Evolutionary conservation across 2,888 invertebrate species (phyloP).

Genomic region (Theristus sp.): DNA sequence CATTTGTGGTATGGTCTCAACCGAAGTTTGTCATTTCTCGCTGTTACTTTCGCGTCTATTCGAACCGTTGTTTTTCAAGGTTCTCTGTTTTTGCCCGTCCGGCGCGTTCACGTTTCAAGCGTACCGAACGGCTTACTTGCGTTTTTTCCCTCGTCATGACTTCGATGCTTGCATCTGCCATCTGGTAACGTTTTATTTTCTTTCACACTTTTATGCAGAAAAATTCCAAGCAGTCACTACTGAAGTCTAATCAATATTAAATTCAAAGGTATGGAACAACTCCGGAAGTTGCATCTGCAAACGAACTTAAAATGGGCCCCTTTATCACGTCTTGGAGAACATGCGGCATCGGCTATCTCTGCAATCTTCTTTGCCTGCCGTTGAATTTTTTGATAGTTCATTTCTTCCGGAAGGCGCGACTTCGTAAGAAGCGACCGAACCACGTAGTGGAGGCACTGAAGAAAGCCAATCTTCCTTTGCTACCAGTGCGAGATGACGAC

Average conservation of each 20-base stretch:
- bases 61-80: constrained; percentile 19
- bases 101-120: constrained; percentile 35
- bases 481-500: not conserved
- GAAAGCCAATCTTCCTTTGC: not conserved
- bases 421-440: constrained; percentile 24
- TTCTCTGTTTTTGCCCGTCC: constrained; percentile 38
- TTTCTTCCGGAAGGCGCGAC: constrained; percentile 32
- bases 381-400: constrained; percentile 32
- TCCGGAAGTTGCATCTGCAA: constrained; percentile 13
- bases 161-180: constrained; percentile 39
- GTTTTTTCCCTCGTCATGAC: constrained; percentile 36
- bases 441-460: constrained; percentile 24
- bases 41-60: too few species aligned
- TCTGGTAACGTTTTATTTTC: too few species aligned
- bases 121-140: constrained; percentile 36
- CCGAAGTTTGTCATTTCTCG: too few species aligned
- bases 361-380: constrained; percentile 34
- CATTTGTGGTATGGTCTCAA: constrained; percentile 29
- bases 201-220: too few species aligned
- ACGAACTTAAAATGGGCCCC: constrained; percentile 33
- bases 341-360: constrained; percentile 34
- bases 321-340: constrained; percentile 34
- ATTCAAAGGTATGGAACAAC: constrained; percentile 28
- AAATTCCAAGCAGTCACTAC: too few species aligned
- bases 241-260: too few species aligned